phyloP scores from a whole-genome alignment of 2,113 vertebrate genomes.

The Trichechus manatus region DNA sequence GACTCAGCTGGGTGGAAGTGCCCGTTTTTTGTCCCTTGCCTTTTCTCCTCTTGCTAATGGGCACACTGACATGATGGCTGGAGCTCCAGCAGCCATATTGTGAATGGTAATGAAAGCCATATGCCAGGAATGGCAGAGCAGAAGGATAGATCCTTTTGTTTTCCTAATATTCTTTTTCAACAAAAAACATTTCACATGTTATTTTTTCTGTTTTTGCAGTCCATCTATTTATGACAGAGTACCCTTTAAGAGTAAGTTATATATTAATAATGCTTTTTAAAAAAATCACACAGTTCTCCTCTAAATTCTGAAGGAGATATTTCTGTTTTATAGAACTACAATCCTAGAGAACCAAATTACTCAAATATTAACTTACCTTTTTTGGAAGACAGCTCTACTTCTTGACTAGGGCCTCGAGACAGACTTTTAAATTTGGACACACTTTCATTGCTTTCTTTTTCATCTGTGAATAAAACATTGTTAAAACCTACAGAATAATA shows the following conservation, averaged over 20 bases:
- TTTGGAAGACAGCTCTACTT: not conserved
- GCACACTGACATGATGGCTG: not conserved
- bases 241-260: not conserved
- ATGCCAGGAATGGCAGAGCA: not conserved
- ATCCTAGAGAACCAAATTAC: constrained; percentile 14
- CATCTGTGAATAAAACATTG: constrained; percentile 42
- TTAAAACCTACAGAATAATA: not conserved
- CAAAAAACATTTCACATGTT: not conserved
- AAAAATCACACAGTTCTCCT: not conserved
- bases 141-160: not conserved
- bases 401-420: not conserved
- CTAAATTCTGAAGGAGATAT: constrained; percentile 6
- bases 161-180: constrained; percentile 6
- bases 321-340: not conserved
- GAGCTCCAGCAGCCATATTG: not conserved
- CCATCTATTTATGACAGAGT: not conserved
- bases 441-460: not conserved
- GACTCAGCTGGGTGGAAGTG: not conserved
- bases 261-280: constrained; percentile 20
- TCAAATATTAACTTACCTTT: constrained; percentile 33
- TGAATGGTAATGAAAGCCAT: not conserved
- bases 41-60: not conserved
- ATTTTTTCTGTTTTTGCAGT: not conserved
- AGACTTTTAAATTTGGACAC: not conserved
- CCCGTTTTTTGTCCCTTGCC: not conserved